Percentiles rank a stretch among this genome's conserved stretches.
Conservation (phyloP, 2,797 vertebrate genomes). For the Vespertilio murinus region DNA sequence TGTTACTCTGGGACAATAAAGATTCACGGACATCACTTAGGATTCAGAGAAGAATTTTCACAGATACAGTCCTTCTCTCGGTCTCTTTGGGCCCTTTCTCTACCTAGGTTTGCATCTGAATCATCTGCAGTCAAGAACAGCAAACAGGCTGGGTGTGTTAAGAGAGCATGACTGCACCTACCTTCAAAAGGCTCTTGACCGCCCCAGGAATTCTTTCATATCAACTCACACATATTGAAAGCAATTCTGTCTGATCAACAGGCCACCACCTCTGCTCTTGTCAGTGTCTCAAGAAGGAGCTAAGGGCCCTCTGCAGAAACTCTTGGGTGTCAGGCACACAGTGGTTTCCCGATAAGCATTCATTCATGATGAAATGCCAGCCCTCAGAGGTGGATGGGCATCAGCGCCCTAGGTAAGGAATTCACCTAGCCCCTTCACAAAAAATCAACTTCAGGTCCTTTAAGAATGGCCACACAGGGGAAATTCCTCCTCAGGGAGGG, state of each 20-base stretch:
- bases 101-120: background rate
- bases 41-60: background rate
- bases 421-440: background rate
- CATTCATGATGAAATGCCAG: conserved; percentile 23
- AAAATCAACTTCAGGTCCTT: background rate
- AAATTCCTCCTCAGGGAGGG: background rate
- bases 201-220: conserved; percentile 43
- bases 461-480: background rate
- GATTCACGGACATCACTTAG: background rate
- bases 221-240: conserved; percentile 11
- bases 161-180: background rate
- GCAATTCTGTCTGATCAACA: background rate
- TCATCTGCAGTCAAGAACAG: background rate
- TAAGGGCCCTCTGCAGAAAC: conserved; percentile 16
- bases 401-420: background rate
- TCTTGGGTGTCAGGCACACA: background rate
- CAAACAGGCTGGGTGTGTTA: background rate
- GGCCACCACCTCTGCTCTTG: background rate
- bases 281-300: conserved; percentile 37
- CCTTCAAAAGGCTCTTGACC: background rate
- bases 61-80: background rate
- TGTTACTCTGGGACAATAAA: background rate
- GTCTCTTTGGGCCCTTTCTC: background rate
- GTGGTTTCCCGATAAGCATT: background rate
- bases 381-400: background rate